phyloP scores from a whole-genome alignment of 2,888 invertebrate species.

The Apoda limacodes region DNA sequence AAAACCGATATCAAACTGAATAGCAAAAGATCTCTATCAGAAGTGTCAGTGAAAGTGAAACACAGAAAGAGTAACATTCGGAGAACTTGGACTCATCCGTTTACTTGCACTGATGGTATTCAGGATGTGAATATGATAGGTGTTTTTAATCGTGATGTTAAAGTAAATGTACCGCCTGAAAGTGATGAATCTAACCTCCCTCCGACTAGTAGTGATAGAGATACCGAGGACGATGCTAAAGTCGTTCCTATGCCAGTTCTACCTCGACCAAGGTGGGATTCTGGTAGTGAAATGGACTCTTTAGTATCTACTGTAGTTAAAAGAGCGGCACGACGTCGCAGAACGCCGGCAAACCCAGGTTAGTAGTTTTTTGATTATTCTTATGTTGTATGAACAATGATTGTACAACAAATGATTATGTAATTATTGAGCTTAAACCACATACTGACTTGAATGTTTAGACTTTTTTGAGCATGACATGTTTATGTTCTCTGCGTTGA shows the following conservation, averaged over 20 bases:
- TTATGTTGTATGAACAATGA: no score
- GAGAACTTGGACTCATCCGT: conserved; percentile 62
- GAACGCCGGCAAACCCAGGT: conserved; percentile 62
- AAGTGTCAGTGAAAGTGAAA: conserved; percentile 59
- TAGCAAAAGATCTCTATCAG: conserved; percentile 54
- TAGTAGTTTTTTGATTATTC: no score
- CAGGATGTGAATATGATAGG: conserved; percentile 44
- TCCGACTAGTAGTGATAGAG: conserved; percentile 61
- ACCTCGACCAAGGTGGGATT: conserved; percentile 54
- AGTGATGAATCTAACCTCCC: conserved; percentile 62
- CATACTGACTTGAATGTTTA: no score
- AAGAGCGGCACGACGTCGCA: conserved; percentile 73
- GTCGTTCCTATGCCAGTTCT: conserved; percentile 36
- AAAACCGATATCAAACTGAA: conserved; percentile 48
- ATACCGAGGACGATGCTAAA: conserved; percentile 59
- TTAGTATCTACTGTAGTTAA: conserved; percentile 73
- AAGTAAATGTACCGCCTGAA: conserved; percentile 39
- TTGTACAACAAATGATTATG: no score
- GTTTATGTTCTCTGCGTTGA: no score
- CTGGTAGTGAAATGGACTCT: conserved; percentile 70
- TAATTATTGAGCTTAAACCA: no score
- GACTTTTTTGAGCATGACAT: no score
- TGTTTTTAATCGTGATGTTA: conserved; percentile 40
- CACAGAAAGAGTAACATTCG: conserved; percentile 61
- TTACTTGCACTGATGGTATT: conserved; percentile 46